A percentile compares a stretch with the other conserved stretches of the same genome.
These are phyloP conservation scores for Argynnis bischoffii DNA, from an alignment of 2,888 invertebrate genomes.

Conservation along the genomic window DNA sequence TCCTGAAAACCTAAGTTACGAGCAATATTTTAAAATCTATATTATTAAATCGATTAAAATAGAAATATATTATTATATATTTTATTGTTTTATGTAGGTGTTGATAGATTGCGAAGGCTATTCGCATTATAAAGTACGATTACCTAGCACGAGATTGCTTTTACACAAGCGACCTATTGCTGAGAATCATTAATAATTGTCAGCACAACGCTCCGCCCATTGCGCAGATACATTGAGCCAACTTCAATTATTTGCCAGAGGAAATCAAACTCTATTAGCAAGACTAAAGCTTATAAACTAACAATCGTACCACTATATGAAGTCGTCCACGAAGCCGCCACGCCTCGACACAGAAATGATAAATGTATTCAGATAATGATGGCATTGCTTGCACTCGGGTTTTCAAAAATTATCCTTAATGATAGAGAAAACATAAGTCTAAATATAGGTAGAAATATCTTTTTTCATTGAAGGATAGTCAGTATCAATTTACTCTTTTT, in stretches of 20 bases:
- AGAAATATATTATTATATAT: too few species aligned
- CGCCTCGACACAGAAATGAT: constrained; percentile 46
- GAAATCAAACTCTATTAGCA: constrained; percentile 42
- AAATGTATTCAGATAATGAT: constrained; percentile 36
- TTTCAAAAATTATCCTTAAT: constrained; percentile 22
- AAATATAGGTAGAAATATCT: constrained; percentile 14
- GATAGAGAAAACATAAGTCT: constrained; percentile 9
- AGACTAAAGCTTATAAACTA: constrained; percentile 35
- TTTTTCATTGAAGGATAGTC: constrained; percentile 1
- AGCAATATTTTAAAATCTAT: too few species aligned
- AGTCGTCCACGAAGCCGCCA: constrained; percentile 39
- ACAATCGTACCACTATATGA: constrained; percentile 35
- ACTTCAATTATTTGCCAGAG: constrained; percentile 23
- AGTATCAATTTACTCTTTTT: constrained; percentile 6
- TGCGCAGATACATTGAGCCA: constrained; percentile 63
- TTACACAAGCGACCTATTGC: constrained; percentile 30
- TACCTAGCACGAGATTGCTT: constrained; percentile 1
- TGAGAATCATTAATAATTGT: constrained; percentile 73
- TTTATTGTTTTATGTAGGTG: too few species aligned
- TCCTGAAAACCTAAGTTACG: too few species aligned
- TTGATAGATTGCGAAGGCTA: background rate
- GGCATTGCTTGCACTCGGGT: constrained; percentile 5
- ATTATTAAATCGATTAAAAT: too few species aligned
- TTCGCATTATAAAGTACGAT: background rate
- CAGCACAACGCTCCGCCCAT: constrained; percentile 66